Evolutionary conservation across 2,888 invertebrate species (phyloP).

Genomic region (Caenorhabditis sp.): DNA sequence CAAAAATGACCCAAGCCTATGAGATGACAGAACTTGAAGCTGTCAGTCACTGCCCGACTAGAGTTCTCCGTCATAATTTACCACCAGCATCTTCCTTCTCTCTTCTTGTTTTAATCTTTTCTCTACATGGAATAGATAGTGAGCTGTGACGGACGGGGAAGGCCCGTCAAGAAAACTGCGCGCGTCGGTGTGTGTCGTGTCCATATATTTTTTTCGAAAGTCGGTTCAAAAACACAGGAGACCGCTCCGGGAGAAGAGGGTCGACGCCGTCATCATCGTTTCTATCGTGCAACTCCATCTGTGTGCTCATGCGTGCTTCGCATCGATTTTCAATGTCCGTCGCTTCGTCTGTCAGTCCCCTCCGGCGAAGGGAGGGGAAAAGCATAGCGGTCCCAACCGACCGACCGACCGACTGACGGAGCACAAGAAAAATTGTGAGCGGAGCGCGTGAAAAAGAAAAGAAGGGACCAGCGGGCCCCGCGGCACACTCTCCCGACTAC

Average conservation of each 20-base stretch:
- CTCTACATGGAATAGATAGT: conserved; percentile 44
- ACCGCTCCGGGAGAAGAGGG: conserved; percentile 5
- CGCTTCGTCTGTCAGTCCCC: no score
- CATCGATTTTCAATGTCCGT: conserved; percentile 58
- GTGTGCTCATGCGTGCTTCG: conserved; percentile 51
- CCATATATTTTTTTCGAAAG: conserved; percentile 36
- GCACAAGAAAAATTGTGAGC: conserved; percentile 50
- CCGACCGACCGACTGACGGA: conserved; percentile 40
- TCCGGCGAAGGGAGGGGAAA: conserved; percentile 40
- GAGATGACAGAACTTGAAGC: no score
- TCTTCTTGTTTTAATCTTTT: conserved; percentile 9
- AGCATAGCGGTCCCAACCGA: conserved; percentile 31
- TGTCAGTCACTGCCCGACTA: background rate
- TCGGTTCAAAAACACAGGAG: conserved; percentile 52
- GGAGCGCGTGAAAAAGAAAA: conserved; percentile 33
- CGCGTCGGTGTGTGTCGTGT: conserved; percentile 40
- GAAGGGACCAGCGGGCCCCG: conserved; percentile 28
- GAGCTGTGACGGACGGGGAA: conserved; percentile 41
- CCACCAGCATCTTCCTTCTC: background rate
- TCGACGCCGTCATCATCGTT: conserved; percentile 38
- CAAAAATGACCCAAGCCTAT: no score
- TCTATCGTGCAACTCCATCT: conserved; percentile 55
- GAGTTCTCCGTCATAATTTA: conserved; percentile 13
- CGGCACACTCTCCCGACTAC: conserved; percentile 41
- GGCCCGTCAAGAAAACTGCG: conserved; percentile 42